Evolutionary conservation across 92 coral and sea anemone genomes (phyloP).

Genomic region (Palythoa caribaeorum): DNA sequence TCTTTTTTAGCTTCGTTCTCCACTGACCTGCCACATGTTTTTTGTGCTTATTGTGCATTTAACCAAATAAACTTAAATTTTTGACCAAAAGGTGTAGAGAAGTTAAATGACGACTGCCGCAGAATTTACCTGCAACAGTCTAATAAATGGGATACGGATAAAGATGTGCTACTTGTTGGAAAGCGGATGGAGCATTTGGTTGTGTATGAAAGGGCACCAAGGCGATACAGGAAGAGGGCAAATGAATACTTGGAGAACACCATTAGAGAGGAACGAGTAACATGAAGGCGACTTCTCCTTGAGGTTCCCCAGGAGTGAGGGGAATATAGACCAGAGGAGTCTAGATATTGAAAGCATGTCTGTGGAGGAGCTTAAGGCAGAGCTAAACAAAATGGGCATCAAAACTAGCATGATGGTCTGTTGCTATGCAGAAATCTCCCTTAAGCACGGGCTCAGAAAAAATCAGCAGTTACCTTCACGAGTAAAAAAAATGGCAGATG

Average conservation of each 20-base stretch:
- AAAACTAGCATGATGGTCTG: too few species aligned
- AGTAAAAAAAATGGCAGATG: slow-evolving; percentile 14
- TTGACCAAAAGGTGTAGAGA: slow-evolving; percentile 57
- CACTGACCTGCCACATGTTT: too few species aligned
- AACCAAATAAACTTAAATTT: neutral
- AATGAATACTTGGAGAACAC: slow-evolving; percentile 26
- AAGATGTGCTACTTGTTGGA: slow-evolving; percentile 29
- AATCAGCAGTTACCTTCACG: too few species aligned
- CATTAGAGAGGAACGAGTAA: slow-evolving; percentile 24
- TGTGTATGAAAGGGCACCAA: slow-evolving; percentile 29
- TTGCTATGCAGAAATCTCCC: too few species aligned
- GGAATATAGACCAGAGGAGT: neutral
- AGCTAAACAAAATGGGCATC: neutral
- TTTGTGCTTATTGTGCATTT: neutral
- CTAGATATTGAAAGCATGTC: slow-evolving; percentile 17
- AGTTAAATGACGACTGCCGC: slow-evolving; percentile 66
- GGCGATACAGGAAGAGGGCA: slow-evolving; percentile 24
- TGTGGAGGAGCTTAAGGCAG: neutral
- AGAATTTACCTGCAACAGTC: slow-evolving; percentile 63
- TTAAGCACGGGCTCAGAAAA: neutral
- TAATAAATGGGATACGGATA: slow-evolving; percentile 69
- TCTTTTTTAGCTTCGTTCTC: too few species aligned
- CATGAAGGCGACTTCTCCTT: slow-evolving; percentile 16
- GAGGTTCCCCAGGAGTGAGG: slow-evolving; percentile 25
- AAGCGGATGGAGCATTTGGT: slow-evolving; percentile 56